Evolutionary conservation across 2,113 vertebrate genomes (phyloP).

Genomic region (Tetraodon nigroviridis): DNA sequence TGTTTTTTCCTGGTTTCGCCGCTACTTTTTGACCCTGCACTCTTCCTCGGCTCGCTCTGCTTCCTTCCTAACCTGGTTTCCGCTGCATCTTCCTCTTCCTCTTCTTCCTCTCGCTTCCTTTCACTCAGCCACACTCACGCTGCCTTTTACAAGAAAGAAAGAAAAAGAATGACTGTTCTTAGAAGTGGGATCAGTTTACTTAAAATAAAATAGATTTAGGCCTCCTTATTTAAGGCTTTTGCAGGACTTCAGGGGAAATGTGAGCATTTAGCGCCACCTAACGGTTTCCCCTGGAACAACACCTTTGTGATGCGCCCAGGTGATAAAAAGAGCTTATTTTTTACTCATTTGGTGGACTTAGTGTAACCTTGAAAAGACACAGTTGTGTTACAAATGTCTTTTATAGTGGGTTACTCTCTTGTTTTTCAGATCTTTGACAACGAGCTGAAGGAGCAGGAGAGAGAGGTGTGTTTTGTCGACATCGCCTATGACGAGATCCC

Average conservation of each 20-base stretch:
- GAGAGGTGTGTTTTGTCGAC: conserved; percentile 93
- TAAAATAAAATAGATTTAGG: too few species aligned
- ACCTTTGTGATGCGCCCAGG: not conserved
- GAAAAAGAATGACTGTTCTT: not conserved
- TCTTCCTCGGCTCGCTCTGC: not conserved
- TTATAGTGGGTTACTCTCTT: not conserved
- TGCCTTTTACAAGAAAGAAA: not conserved
- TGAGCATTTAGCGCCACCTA: conserved; percentile 31
- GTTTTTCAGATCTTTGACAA: conserved; percentile 87
- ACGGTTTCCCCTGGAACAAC: conserved; percentile 21
- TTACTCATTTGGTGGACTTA: too few species aligned
- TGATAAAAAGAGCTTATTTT: too few species aligned
- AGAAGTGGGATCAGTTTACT: too few species aligned
- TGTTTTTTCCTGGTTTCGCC: too few species aligned
- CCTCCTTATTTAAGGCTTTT: not conserved
- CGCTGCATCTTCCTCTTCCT: conserved; percentile 6
- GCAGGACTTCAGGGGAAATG: not conserved
- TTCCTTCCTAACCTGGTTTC: not conserved
- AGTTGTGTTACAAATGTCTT: not conserved
- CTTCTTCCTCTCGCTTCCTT: not conserved
- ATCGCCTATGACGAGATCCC: conserved; percentile 97
- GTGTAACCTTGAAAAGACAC: not conserved
- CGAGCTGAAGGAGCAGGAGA: conserved; percentile 90
- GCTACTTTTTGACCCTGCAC: not conserved
- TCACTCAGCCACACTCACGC: not conserved